These are phyloP conservation scores for Onychomys arenicola DNA, from an alignment of 2,797 vertebrate genomes.

Conservation along the genomic window DNA sequence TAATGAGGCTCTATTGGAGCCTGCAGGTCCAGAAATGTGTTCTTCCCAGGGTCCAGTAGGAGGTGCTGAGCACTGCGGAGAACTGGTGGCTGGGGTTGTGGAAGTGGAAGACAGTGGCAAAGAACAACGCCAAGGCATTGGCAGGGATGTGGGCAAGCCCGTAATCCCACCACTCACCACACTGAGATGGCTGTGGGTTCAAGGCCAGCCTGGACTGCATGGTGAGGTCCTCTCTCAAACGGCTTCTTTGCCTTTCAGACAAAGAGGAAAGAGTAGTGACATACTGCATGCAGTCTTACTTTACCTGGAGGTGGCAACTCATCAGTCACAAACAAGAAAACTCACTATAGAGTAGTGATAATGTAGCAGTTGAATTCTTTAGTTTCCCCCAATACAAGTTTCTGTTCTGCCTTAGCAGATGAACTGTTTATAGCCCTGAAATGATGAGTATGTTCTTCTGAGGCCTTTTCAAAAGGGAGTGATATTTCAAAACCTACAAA, in stretches of 20 bases:
- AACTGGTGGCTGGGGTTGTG: background rate
- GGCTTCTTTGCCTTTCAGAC: background rate
- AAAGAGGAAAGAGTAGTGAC: background rate
- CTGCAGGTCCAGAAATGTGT: background rate
- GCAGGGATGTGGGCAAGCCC: background rate
- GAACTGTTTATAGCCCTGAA: constrained; percentile 14
- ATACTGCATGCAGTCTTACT: background rate
- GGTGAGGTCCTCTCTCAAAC: background rate
- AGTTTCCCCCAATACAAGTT: background rate
- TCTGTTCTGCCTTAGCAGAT: background rate
- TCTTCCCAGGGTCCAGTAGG: background rate
- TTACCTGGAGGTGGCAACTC: background rate
- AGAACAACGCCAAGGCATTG: background rate
- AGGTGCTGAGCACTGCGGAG: background rate
- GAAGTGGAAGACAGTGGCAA: background rate
- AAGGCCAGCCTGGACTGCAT: background rate
- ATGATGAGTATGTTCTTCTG: constrained; percentile 6
- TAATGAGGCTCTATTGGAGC: background rate
- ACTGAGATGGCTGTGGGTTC: background rate
- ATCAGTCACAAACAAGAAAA: background rate
- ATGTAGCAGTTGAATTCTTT: background rate
- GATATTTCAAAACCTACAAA: constrained; percentile 48
- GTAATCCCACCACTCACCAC: background rate
- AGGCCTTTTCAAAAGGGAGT: constrained; percentile 37
- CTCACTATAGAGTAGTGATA: background rate